phyloP scores from a whole-genome alignment of 2,113 vertebrate genomes.

The Mellivora capensis region DNA sequence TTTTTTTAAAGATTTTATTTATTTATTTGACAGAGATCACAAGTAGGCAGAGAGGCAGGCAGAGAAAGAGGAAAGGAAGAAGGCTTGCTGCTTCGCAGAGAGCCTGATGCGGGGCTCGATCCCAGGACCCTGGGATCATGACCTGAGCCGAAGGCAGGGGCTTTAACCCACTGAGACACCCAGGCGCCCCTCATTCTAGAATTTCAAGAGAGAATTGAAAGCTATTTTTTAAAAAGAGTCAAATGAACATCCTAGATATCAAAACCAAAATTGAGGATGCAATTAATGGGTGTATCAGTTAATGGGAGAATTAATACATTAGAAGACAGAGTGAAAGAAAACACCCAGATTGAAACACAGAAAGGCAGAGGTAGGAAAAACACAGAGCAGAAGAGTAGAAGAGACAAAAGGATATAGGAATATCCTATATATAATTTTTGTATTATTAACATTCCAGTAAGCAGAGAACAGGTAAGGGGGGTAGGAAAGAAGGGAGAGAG shows the following conservation, averaged over 20 bases:
- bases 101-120: too few relatives aligned
- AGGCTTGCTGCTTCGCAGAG: too few relatives aligned
- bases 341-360: neutral
- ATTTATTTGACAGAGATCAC: too few relatives aligned
- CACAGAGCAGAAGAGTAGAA: neutral
- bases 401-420: neutral
- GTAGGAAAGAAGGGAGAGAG: neutral
- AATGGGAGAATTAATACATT: neutral
- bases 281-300: neutral
- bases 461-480: neutral
- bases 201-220: neutral
- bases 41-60: too few relatives aligned
- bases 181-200: too few relatives aligned
- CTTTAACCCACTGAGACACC: too few relatives aligned
- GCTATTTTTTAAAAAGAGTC: neutral
- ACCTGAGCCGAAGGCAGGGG: too few relatives aligned
- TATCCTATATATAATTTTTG: neutral
- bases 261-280: neutral
- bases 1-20: too few relatives aligned
- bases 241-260: neutral
- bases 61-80: too few relatives aligned
- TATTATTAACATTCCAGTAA: neutral
- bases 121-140: too few relatives aligned
- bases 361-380: neutral
- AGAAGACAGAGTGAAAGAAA: conserved; percentile 1